A percentile compares a stretch with the other conserved stretches of the same genome.
Conservation (phyloP, 1,140 invertebrate genomes). For the Danaus plexippus region DNA sequence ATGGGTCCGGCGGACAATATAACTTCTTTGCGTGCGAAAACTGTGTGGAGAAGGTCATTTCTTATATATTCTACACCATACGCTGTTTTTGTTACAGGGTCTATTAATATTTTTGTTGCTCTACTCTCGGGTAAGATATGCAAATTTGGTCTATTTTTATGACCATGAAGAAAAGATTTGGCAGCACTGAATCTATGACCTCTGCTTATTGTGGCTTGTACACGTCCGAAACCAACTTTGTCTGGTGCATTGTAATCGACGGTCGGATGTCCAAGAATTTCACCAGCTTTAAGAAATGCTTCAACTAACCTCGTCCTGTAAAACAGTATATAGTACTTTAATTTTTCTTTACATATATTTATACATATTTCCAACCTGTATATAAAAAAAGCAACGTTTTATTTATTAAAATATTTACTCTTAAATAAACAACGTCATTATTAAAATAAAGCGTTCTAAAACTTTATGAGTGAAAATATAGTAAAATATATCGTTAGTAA, state of each 20-base stretch:
- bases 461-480: not conserved
- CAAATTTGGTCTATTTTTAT: slow-evolving; percentile 76
- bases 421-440: not conserved
- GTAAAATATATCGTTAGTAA: not conserved
- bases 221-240: slow-evolving; percentile 72
- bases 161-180: slow-evolving; percentile 73
- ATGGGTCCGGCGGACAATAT: slow-evolving; percentile 75
- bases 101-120: slow-evolving; percentile 77
- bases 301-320: slow-evolving; percentile 67
- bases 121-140: slow-evolving; percentile 73
- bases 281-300: slow-evolving; percentile 72
- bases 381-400: not conserved
- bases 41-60: slow-evolving; percentile 46
- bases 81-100: slow-evolving; percentile 74
- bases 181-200: slow-evolving; percentile 72
- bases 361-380: not conserved
- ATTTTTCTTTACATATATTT: not conserved
- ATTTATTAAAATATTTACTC: not conserved
- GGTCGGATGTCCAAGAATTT: slow-evolving; percentile 70
- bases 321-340: slow-evolving; percentile 5
- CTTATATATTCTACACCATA: slow-evolving; percentile 77
- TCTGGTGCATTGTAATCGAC: slow-evolving; percentile 70
- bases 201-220: slow-evolving; percentile 75
- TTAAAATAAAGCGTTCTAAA: not conserved
- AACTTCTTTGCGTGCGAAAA: slow-evolving; percentile 72